These are phyloP conservation scores for Nibea albiflora DNA, from an alignment of 2,113 vertebrate genomes.

Conservation along the genomic window DNA sequence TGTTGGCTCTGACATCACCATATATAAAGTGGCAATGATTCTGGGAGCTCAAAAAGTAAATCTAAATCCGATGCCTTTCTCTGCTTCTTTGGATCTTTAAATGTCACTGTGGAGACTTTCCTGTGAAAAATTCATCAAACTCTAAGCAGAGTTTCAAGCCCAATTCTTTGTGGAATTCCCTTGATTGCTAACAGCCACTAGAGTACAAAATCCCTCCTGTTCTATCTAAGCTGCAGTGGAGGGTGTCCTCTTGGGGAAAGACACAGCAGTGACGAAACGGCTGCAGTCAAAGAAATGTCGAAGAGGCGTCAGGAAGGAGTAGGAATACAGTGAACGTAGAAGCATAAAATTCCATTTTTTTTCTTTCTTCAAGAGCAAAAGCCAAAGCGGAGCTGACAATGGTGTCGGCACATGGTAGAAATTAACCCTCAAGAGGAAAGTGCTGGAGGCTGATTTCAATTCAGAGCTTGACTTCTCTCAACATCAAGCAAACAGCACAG, in stretches of 20 bases:
- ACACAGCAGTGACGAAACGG: slow-evolving; percentile 28
- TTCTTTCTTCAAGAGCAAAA: neutral
- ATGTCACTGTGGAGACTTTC: slow-evolving; percentile 24
- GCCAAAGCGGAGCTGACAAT: slow-evolving; percentile 20
- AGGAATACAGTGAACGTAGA: slow-evolving; percentile 7
- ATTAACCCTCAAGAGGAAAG: slow-evolving; percentile 3
- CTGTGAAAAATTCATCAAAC: slow-evolving; percentile 35
- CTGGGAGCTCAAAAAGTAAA: neutral
- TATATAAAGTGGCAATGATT: slow-evolving; percentile 13
- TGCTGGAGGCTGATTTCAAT: slow-evolving; percentile 16
- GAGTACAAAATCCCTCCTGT: slow-evolving; percentile 14
- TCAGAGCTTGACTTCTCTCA: slow-evolving; percentile 16
- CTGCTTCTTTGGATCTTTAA: slow-evolving; percentile 19
- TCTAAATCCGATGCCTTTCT: slow-evolving; percentile 8
- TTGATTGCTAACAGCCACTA: slow-evolving; percentile 24
- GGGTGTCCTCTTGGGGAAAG: slow-evolving; percentile 42
- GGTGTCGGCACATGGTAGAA: slow-evolving; percentile 4
- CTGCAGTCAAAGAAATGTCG: slow-evolving; percentile 20
- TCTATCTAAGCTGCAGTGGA: slow-evolving; percentile 22
- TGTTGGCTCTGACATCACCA: neutral
- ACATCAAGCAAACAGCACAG: slow-evolving; percentile 24
- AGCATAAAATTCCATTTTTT: neutral
- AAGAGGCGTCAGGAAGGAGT: slow-evolving; percentile 20
- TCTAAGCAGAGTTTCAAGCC: slow-evolving; percentile 18
- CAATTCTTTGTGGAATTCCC: slow-evolving; percentile 35